A percentile compares a stretch with the other conserved stretches of the same genome.
Conservation (phyloP, 2,113 vertebrate species). For the Apteryx owenii region DNA sequence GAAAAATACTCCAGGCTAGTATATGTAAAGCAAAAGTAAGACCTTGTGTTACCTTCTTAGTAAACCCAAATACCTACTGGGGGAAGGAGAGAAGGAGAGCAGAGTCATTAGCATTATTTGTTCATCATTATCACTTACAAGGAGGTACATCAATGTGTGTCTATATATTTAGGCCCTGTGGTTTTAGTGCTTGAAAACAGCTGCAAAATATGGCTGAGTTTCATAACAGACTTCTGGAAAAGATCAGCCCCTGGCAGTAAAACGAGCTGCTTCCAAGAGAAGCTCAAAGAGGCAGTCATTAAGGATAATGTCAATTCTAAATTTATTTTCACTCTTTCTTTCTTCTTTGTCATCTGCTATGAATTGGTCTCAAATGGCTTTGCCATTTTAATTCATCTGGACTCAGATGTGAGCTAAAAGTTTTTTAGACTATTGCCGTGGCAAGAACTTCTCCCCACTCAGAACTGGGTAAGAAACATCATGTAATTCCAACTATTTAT, state of each 20-base stretch:
- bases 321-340: constrained; percentile 19
- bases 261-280: constrained; percentile 25
- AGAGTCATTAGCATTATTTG: constrained; percentile 42
- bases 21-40: neutral
- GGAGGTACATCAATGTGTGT: neutral
- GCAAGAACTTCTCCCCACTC: neutral
- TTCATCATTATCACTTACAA: constrained; percentile 24
- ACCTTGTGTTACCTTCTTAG: neutral
- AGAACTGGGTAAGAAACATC: neutral
- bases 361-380: neutral
- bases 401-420: neutral
- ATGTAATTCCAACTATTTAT: neutral
- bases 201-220: constrained; percentile 38
- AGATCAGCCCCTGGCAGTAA: constrained; percentile 18
- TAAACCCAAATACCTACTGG: neutral
- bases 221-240: constrained; percentile 19
- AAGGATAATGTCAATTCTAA: constrained; percentile 47
- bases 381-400: constrained; percentile 1
- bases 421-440: neutral
- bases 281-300: constrained; percentile 39
- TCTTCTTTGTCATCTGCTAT: constrained; percentile 11
- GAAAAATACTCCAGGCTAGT: neutral
- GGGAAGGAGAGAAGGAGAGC: neutral
- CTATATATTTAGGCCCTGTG: constrained; percentile 31
- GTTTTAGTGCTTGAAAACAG: constrained; percentile 60